Evolutionary conservation across 2,888 invertebrate species (phyloP).

Genomic region (Meteorus cinctellus): DNA sequence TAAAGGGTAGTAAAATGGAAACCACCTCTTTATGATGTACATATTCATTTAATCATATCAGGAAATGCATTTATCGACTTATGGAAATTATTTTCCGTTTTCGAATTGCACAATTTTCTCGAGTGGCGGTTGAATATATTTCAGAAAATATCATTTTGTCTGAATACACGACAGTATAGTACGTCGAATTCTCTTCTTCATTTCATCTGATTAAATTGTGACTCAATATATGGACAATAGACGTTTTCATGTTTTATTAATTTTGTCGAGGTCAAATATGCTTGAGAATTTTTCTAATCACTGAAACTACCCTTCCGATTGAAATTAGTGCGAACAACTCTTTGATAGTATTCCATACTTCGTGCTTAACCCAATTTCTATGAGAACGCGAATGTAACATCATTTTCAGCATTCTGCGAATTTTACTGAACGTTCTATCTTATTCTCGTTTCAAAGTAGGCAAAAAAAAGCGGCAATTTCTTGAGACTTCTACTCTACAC

Average conservation of each 20-base stretch:
- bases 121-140: neutral
- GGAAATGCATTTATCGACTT: slow-evolving; percentile 16
- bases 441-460: too few species aligned
- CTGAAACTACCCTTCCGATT: slow-evolving; percentile 41
- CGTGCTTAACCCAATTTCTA: slow-evolving; percentile 2
- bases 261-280: neutral
- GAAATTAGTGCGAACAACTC: slow-evolving; percentile 63
- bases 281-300: slow-evolving; percentile 6
- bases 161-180: too few species aligned
- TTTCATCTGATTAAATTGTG: too few species aligned
- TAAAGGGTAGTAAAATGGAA: slow-evolving; percentile 9
- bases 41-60: neutral
- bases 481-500: too few species aligned
- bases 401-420: slow-evolving; percentile 22
- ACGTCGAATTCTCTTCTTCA: too few species aligned
- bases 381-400: too few species aligned
- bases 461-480: too few species aligned
- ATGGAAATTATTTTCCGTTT: neutral
- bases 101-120: neutral
- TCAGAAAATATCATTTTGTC: too few species aligned
- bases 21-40: neutral
- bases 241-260: too few species aligned
- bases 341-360: slow-evolving; percentile 51
- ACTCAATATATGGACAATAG: too few species aligned
- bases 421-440: too few species aligned